Evolutionary conservation across 1,140 invertebrate genomes (phyloP).

Genomic region (Leptinotarsa defecta): DNA sequence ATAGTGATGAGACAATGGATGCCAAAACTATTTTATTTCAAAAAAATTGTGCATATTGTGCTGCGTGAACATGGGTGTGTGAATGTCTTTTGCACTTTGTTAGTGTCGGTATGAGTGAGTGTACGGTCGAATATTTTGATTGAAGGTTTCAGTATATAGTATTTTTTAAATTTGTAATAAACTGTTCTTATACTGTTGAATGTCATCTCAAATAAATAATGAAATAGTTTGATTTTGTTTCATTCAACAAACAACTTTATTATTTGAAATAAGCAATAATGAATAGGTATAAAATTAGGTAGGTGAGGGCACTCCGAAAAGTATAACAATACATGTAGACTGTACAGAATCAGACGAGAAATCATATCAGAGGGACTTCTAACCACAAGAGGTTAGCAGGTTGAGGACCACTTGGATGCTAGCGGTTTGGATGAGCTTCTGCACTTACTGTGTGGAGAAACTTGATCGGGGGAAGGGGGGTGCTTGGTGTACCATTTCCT

Average conservation of each 20-base stretch:
- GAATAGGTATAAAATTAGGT: too few relatives aligned
- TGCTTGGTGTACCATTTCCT: too few relatives aligned
- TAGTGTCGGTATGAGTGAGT: neutral
- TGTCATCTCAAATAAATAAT: slow-evolving; percentile 45
- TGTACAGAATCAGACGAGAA: too few relatives aligned
- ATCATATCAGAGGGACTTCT: too few relatives aligned
- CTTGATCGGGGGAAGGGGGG: too few relatives aligned
- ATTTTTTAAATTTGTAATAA: slow-evolving; percentile 43
- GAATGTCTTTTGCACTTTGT: neutral
- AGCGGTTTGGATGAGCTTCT: too few relatives aligned
- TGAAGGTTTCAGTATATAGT: slow-evolving; percentile 37
- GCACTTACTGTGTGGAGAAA: too few relatives aligned
- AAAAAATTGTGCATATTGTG: neutral
- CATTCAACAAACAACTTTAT: neutral
- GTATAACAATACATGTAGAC: too few relatives aligned
- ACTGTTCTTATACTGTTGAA: slow-evolving; percentile 45
- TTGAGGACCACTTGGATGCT: too few relatives aligned
- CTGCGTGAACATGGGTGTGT: neutral
- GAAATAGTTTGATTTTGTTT: slow-evolving; percentile 30
- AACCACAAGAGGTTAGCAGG: too few relatives aligned
- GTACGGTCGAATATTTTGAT: neutral
- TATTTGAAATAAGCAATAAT: too few relatives aligned
- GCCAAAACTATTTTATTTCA: neutral
- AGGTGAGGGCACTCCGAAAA: too few relatives aligned
- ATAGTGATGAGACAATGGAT: neutral